phyloP scores from a whole-genome alignment of 2,113 vertebrate genomes.

The Dicaeum eximium region DNA sequence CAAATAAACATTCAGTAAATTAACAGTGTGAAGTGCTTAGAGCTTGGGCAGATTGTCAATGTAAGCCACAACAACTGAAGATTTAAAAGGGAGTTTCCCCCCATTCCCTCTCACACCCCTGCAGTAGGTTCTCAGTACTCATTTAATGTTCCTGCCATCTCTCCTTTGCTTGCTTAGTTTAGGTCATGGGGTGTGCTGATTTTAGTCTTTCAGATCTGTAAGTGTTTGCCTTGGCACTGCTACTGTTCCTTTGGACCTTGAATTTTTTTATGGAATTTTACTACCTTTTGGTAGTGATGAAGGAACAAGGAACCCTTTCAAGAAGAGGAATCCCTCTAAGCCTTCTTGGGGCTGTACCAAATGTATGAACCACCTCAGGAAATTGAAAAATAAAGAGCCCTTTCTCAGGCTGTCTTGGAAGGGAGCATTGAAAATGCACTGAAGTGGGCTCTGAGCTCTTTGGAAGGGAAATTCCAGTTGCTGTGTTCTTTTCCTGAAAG shows the following conservation, averaged over 20 bases:
- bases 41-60: background rate
- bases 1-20: background rate
- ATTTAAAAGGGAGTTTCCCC: background rate
- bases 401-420: background rate
- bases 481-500: background rate
- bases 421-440: background rate
- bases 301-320: constrained; percentile 23
- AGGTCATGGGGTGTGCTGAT: background rate
- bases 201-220: background rate
- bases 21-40: background rate
- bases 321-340: background rate
- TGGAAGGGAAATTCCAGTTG: background rate
- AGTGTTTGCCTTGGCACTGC: background rate
- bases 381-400: background rate
- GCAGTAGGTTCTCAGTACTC: background rate
- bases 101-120: rapidly evolving
- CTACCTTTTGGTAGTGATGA: background rate
- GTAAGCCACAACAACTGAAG: background rate
- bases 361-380: background rate
- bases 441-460: background rate
- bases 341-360: background rate
- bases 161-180: background rate
- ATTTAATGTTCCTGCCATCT: background rate
- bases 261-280: background rate
- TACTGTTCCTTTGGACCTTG: background rate